A percentile compares a stretch with the other conserved stretches of the same genome.
phyloP scores from a whole-genome alignment of 2,797 vertebrate genomes.

The Sebastes steindachneri region DNA sequence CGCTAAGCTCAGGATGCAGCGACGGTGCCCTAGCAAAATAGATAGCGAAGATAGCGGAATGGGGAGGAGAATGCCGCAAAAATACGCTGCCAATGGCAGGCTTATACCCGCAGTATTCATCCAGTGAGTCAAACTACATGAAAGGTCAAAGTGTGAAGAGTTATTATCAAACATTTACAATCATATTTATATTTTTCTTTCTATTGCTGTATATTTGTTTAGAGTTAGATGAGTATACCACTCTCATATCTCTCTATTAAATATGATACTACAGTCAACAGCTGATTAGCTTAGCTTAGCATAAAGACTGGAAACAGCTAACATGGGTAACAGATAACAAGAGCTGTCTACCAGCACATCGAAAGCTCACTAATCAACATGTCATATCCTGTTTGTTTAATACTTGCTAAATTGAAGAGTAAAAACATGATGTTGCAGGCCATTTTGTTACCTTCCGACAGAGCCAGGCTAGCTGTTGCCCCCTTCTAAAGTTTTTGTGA shows the following conservation, averaged over 20 bases:
- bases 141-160: background rate
- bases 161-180: background rate
- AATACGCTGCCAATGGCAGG: background rate
- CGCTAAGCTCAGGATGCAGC: background rate
- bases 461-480: background rate
- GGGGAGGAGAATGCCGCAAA: background rate
- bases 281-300: no score
- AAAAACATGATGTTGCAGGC: background rate
- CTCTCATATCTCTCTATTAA: background rate
- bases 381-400: background rate
- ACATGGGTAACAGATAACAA: background rate
- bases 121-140: background rate
- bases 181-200: background rate
- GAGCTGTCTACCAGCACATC: no score
- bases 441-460: background rate
- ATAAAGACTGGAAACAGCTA: no score
- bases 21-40: background rate
- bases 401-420: background rate
- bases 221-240: background rate
- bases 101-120: no score
- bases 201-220: background rate
- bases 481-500: background rate
- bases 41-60: background rate
- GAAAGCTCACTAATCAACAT: background rate
- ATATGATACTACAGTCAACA: background rate